Evolutionary conservation across 2,113 vertebrate genomes (phyloP), one percentile per base, ranked within the genome.

Genomic region (Dicrurus megarhynchus): DNA sequence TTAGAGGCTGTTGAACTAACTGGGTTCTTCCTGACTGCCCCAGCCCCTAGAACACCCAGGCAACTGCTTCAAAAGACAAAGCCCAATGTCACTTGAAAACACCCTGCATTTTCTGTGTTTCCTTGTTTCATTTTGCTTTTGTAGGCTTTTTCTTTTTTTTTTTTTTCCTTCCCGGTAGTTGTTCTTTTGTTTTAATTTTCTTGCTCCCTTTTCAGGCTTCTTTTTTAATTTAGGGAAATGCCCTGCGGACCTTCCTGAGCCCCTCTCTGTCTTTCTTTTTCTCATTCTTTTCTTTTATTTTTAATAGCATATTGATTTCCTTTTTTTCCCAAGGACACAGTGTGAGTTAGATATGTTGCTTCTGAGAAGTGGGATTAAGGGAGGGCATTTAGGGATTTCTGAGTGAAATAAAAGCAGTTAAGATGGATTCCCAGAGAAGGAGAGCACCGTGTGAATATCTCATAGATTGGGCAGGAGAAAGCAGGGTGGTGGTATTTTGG

Each of bases 141-240:
- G 46, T 49, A 27, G 42, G 11, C 16, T 61, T 60, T 74, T 77
- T 42, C 37, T 33, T 50, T 11, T 15, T n/a, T 39, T 39, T n/a
- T n/a, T n/a, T n/a, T n/a, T n/a, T n/a, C n/a, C n/a, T n/a, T n/a
- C n/a, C n/a, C n/a, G 4, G 63, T 63, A 56, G 3, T 47, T 76
- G 5, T 64, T 81, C 0, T 6, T 83, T 80, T 53, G 8, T 84
- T 92, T 84, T 70, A 61, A 90, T 84, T 68, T 88, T 73, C 61
- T 87, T 89, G 30, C 42, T 97, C 23, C 0, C 32, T 96, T 97
- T 97, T 56, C 95, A 97, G 95, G 83, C 49, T 95, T 89, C 64
- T 88, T 95, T 78, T 74, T 83, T 88, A 65, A 79, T 93, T 94
- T 93, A 95, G 76, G 79, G 61, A 80, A 94, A 65, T 75, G 55